Base-by-base conservation (phyloP, 2,797 vertebrate genomes). In the Leptodactylus fallax region DNA sequence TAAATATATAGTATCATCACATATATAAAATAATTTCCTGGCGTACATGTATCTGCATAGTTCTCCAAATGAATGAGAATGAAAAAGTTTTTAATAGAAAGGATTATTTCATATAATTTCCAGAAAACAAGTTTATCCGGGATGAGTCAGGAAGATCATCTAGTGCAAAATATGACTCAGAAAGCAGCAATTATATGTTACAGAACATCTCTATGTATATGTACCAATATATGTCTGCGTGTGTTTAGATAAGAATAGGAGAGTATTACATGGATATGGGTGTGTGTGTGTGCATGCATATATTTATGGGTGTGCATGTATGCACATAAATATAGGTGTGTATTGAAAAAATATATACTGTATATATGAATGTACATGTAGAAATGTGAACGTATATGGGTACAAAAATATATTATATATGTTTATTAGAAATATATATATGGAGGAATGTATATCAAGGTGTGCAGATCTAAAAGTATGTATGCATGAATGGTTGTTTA, bases 101-200 rank as follows among this genome's bases (percentile, higher is more conserved):
- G 2, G 47, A 74, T 3, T 13, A 51, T n/a, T 3, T 19, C 11
- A 47, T 74, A 51, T 19, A 49, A n/a, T 9, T 11, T 13, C 21
- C 0, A 12, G 12, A 77, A n/a, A 77, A 51, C 74, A 13, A 51
- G 74, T 77, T 23, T 9, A 53, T 77, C 74, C 47, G 53, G 74
- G 21, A 16, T 77, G 74, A 53, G 74, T 77, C 74, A 77, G 74
- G n/a, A 53, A 77, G 21, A 11, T 53, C 5, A 74, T 74, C 19
- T 5, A 21, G 19, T 10, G 10, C 21, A 74, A 74, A 51, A 11
- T 19, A 51, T 76, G 71, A 72, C 47, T 76, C 72, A 76, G 9
- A 76, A 76, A 51, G 47, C 11, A n/a, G 10, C 47, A 51, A 77
- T 77, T 21, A 74, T 47, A 19, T 71, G 16, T 36, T 72, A 47